Evolutionary conservation across 64 coral and sea anemone species (phyloP), one percentile per base, ranked within the genome.

Genomic region (Stylophora pistillata): DNA sequence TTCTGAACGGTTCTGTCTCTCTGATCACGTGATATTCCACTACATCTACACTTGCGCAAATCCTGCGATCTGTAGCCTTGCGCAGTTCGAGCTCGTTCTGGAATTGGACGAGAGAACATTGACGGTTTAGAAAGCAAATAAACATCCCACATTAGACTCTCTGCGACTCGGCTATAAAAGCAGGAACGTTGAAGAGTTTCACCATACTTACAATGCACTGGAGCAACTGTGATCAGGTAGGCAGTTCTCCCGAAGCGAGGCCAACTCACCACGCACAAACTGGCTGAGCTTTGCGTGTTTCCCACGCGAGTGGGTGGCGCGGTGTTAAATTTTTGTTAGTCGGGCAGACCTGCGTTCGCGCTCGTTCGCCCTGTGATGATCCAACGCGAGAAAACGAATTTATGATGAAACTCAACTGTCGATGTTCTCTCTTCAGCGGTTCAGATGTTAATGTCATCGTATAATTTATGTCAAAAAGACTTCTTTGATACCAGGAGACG

Each of bases 161-260:
- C 10, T 25, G 27, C 10, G 21, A 15, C 60, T 15, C 20, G 58
- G 32, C 80, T 84, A 84, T 84, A 96, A 93, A 92, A 93, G 90
- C 61, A 88, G 87, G 74, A 62, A 58, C 71, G 17, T 57, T 47
- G 58, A 53, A 55, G 52, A 71, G 37, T 13, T 16, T 75, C 32
- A 17, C 27, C 86, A 96, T 96, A 96, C 94, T 96, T 96, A 96
- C 94, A 96, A 91, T 87, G 94, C 94, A 93, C 94, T 89, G 94
- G 90, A 93, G 86, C 26, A 9, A 95, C 94, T 95, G 94, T 95
- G 94, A 95, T 95, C 94, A 91, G 18, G 61, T 86, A 95, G 94
- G 94, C 94, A 95, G 94, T 95, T 77, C 72, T 89, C 90, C 90
- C 94, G 55, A 86, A 84, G 86, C 64, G 66, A 95, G 90, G 90